Evolutionary conservation across 2,797 vertebrate genomes (phyloP).

Genomic region (Tragelaphus oryx): DNA sequence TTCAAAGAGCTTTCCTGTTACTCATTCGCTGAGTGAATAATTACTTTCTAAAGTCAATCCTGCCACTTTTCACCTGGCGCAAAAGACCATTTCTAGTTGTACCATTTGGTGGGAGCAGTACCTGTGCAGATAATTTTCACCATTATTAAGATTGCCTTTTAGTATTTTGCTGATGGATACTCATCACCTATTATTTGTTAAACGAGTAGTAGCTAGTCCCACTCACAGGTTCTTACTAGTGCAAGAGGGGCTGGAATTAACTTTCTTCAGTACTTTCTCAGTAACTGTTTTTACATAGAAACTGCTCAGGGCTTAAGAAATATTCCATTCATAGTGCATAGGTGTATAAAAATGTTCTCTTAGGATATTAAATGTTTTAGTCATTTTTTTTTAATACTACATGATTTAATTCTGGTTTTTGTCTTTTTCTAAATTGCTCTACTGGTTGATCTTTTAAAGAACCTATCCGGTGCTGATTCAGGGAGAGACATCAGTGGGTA

Average conservation of each 20-base stretch:
- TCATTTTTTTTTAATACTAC: background rate
- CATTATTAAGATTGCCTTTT: background rate
- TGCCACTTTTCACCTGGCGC: background rate
- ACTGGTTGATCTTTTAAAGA: conserved; percentile 78
- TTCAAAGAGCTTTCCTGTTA: background rate
- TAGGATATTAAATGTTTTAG: background rate
- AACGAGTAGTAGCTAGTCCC: background rate
- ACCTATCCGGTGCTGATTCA: conserved; percentile 95
- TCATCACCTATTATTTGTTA: background rate
- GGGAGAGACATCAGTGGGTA: conserved; percentile 97
- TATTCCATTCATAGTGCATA: background rate
- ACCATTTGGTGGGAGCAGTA: background rate
- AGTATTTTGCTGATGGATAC: background rate
- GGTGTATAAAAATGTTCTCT: background rate
- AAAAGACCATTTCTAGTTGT: background rate
- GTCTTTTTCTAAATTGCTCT: background rate
- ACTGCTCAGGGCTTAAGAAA: background rate
- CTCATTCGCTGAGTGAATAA: background rate
- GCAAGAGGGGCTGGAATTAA: background rate
- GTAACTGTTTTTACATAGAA: background rate
- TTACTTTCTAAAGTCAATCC: background rate
- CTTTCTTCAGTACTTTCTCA: conserved; percentile 8
- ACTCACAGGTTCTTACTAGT: background rate
- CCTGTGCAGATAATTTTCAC: background rate
- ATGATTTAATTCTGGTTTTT: background rate